Evolutionary conservation across 1,140 invertebrate species (phyloP), one percentile per base, ranked within the genome.

Genomic region (Drosophila tani): DNA sequence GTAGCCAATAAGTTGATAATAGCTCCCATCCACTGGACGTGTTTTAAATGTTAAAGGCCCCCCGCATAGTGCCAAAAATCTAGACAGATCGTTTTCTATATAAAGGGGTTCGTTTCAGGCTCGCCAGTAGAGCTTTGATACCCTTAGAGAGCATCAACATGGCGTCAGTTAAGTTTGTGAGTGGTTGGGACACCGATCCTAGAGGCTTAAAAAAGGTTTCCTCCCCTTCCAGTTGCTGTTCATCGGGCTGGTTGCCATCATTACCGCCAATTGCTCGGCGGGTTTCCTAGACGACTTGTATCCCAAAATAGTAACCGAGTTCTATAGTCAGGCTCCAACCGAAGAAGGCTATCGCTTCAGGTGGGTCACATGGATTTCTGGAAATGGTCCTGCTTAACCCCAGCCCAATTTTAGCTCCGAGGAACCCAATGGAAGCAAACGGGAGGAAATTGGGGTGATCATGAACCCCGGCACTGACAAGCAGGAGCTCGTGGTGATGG

Each of bases 401-500:
- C 1, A 7, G 7, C 50, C 1, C 8, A 91, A 91, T 68, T 66
- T 38, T 66, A 92, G 59, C 4, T 11, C 35, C 5, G 27, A 65
- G 6, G 92, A 92, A 19, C 83, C 88, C 19, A 88, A 93, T 82
- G 91, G 88, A 47, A 90, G 83, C 79, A 79, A 70, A 29, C 85
- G 91, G 17, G 91, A 93, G 67, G 92, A 93, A 74, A 74, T 91
- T 1, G 92, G 92, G 53, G 69, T 93, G 17, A 64, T 93, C 14
- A 78, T 93, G 81, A 93, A 93, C 68, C 88, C 92, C 0, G 92
- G 81, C 38, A 91, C 92, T 1, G 55, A 71, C 0, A 55, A 92
- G 0, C 82, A 93, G 50, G 65, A 93, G 35, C 73, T 92, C 14
- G 92, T 92, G 7, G 88, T 91, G 3, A 92, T 93, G 85, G 92